phyloP scores from a whole-genome alignment of 2,113 vertebrate genomes.

The Geococcyx californianus region DNA sequence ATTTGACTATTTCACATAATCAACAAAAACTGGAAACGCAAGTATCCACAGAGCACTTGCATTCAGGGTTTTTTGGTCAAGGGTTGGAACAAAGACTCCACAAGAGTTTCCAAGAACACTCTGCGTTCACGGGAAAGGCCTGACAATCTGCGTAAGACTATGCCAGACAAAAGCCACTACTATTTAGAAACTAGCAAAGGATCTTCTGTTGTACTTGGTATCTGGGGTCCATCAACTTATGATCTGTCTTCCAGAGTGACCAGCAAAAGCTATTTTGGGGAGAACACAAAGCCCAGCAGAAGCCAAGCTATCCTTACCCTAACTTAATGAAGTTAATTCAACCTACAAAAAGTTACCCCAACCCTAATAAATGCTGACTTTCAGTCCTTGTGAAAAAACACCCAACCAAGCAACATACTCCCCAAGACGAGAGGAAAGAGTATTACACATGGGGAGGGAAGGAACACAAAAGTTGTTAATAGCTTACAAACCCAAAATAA shows the following conservation, averaged over 20 bases:
- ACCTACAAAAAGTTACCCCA: not conserved
- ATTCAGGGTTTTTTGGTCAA: not conserved
- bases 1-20: not conserved
- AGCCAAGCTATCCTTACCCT: not conserved
- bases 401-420: not conserved
- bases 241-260: not conserved
- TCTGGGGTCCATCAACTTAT: not conserved
- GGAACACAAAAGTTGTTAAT: not conserved
- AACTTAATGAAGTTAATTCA: not conserved
- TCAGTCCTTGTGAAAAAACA: not conserved
- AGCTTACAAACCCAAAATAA: no score
- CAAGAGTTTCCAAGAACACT: not conserved
- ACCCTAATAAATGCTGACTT: not conserved
- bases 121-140: not conserved
- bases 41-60: not conserved
- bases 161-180: not conserved
- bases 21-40: not conserved
- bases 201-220: not conserved
- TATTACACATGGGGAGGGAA: not conserved
- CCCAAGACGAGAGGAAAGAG: not conserved
- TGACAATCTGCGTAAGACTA: not conserved
- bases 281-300: not conserved
- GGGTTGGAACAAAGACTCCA: not conserved
- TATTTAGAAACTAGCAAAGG: not conserved
- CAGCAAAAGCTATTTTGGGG: not conserved